Conservation (phyloP, 2,797 vertebrate genomes). For the Tauraco hartlaubi region DNA sequence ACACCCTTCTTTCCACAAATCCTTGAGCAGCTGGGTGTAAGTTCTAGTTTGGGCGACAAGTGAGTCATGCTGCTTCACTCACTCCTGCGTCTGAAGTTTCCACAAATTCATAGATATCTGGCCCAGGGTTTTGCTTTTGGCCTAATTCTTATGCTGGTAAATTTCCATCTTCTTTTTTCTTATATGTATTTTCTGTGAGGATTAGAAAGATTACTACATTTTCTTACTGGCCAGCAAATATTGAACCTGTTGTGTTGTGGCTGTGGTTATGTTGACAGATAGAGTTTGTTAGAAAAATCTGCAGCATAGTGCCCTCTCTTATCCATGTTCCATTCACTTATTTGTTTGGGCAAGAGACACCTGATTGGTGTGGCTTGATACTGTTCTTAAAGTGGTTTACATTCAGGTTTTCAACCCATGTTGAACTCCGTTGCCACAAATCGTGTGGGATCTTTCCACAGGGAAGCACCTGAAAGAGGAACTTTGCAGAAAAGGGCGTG, state of each 20-base stretch:
- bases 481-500: not conserved
- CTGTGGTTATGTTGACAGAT: not conserved
- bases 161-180: not conserved
- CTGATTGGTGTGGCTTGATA: not conserved
- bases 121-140: not conserved
- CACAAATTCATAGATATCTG: not conserved
- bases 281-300: not conserved
- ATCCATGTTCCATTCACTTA: not conserved
- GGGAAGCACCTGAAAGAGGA: not conserved
- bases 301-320: not conserved
- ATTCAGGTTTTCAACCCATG: not conserved
- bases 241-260: not conserved
- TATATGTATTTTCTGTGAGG: not conserved
- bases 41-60: not conserved
- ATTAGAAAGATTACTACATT: not conserved
- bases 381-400: not conserved
- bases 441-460: not conserved
- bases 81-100: not conserved
- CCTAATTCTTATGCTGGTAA: not conserved
- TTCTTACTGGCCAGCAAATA: not conserved
- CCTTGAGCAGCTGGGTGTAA: not conserved
- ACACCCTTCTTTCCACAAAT: not conserved
- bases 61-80: not conserved
- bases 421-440: not conserved
- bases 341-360: not conserved